Evolutionary conservation across 2,797 vertebrate species (phyloP).

Genomic region (Pangasius mekongensis): DNA sequence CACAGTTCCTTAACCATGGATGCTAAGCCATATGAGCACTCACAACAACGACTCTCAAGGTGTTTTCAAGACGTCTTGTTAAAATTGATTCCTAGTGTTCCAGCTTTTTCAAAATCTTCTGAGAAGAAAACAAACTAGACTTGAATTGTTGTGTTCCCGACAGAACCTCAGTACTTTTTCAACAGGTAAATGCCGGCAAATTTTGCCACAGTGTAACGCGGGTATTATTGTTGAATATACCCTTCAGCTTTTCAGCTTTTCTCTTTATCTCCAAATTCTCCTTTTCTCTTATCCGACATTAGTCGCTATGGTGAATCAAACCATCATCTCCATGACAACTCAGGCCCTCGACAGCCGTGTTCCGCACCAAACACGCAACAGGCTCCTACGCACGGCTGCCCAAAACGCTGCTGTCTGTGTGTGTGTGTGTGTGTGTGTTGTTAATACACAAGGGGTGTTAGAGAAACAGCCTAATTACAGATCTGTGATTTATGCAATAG

Average conservation of each 20-base stretch:
- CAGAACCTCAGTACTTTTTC: constrained; percentile 13
- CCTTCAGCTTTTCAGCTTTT: constrained; percentile 33
- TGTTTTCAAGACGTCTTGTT: background rate
- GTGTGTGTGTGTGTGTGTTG: constrained; percentile 42
- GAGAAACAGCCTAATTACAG: constrained; percentile 60
- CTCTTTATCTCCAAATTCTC: constrained; percentile 54
- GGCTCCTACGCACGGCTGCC: constrained; percentile 75
- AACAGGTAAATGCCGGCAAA: background rate
- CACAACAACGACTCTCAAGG: background rate
- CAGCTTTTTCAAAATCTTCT: background rate
- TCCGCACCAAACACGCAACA: constrained; percentile 79
- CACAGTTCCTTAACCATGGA: background rate
- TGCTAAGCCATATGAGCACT: background rate
- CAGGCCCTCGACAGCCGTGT: constrained; percentile 75
- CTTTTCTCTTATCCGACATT: constrained; percentile 58
- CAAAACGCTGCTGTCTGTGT: constrained; percentile 53
- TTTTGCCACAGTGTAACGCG: constrained; percentile 40
- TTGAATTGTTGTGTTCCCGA: background rate
- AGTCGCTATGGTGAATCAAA: constrained; percentile 80
- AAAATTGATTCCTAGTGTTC: background rate
- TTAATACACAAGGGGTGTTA: constrained; percentile 60
- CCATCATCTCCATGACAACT: constrained; percentile 83
- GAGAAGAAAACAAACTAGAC: background rate
- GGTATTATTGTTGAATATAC: constrained; percentile 24
- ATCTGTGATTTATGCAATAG: constrained; percentile 62